Evolutionary conservation across 2,797 vertebrate genomes (phyloP), one percentile per base, ranked within the genome.

Genomic region (Peromyscus eremicus): DNA sequence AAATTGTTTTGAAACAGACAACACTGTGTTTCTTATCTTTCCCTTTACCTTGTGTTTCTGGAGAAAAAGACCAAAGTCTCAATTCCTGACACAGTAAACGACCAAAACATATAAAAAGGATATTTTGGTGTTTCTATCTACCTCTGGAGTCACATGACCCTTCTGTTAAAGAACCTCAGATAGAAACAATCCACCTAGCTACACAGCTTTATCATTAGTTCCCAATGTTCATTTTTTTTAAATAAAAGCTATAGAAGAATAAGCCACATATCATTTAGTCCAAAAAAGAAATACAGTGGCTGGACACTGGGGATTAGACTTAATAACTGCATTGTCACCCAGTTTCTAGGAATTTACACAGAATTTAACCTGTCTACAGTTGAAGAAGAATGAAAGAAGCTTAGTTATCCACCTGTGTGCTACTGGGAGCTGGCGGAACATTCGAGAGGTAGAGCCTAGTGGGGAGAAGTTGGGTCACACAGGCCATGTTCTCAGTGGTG

Each of bases 1-100:
- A 84, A 1, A 7, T 12, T 27, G 17, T 77, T 76, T 73, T 91
- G 84, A 94, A 93, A 32, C 34, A 71, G 6, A 60, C 9, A 55
- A 2, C 81, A 25, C 6, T 89, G 17, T 62, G 29, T 14, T 62
- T 23, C 40, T 73, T 81, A 55, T 52, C 34, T 88, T 60, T 85
- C 37, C 6, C 40, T 91, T 91, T 25, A 89, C n/a, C 71, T 92
- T 88, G 32, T 94, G 80, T 95, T 95, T 91, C 57, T 91, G 12
- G 14, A 80, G 37, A 88, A 34, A 86, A 34, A 92, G 8, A 80
- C 34, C 40, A 57, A 90, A 40, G 83, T 94, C 34, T 68, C 76
- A 91, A 23, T 88, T n/a, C 11, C 23, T 75, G 23, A 4, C 34
- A 2, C n/a, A 90, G 40, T 60, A 94, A 83, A 92, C 21, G 73